These are phyloP conservation scores for Xiphorhynchus elegans DNA, from an alignment of 2,113 vertebrate species.

Conservation along the genomic window DNA sequence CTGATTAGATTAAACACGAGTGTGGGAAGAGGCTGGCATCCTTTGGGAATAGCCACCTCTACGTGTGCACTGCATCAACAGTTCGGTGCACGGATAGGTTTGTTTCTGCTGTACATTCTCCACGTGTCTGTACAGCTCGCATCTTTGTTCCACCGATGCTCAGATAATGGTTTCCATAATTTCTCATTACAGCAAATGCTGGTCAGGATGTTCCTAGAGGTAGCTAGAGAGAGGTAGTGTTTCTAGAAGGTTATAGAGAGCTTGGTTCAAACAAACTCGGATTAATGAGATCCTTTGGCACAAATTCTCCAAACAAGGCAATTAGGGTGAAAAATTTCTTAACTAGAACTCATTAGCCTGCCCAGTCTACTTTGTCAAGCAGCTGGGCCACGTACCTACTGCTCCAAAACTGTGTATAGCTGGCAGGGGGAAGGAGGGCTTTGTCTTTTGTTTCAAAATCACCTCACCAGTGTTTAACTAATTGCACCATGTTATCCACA, in stretches of 20 bases:
- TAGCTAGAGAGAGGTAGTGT: neutral
- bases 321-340: constrained; percentile 5
- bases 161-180: neutral
- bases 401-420: neutral
- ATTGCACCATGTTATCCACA: neutral
- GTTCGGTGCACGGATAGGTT: neutral
- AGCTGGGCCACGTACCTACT: neutral
- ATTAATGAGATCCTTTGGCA: neutral
- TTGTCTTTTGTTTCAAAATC: neutral
- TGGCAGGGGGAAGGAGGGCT: neutral
- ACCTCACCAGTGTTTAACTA: neutral
- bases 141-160: neutral
- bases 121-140: neutral
- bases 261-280: neutral
- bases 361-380: neutral
- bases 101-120: neutral
- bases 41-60: neutral
- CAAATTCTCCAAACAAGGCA: neutral
- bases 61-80: fast-evolving
- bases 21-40: neutral
- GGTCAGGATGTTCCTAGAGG: neutral
- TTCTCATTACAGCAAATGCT: neutral
- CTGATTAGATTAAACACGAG: neutral
- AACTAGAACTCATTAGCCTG: neutral
- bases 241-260: neutral